phyloP scores from a whole-genome alignment of 1,140 invertebrate genomes.

The Coelopa frigida region DNA sequence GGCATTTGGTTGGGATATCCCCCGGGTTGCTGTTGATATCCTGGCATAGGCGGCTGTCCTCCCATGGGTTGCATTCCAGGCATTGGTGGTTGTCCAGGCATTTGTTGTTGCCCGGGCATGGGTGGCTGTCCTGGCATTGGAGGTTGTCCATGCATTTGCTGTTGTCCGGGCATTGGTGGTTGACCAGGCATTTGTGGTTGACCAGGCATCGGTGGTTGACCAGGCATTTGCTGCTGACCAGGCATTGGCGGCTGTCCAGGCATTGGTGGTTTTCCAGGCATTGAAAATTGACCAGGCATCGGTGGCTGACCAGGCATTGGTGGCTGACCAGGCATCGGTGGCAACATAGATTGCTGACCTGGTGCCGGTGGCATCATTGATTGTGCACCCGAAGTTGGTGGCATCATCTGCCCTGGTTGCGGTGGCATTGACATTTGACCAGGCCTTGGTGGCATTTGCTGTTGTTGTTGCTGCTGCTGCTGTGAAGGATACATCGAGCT shows the following conservation, averaged over 20 bases:
- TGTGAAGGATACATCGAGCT: too few species aligned
- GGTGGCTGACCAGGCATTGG: conserved; percentile 22
- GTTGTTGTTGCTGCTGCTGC: conserved; percentile 25
- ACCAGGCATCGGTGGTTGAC: neutral
- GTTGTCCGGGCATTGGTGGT: too few species aligned
- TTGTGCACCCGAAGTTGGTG: conserved; percentile 26
- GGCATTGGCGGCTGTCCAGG: conserved; percentile 29
- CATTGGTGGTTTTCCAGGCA: conserved; percentile 21
- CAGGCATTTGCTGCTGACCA: conserved; percentile 14
- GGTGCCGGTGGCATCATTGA: conserved; percentile 12
- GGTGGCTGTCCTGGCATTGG: conserved; percentile 18
- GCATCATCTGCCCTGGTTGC: conserved; percentile 22
- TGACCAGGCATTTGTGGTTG: conserved; percentile 1
- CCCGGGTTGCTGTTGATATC: conserved; percentile 20
- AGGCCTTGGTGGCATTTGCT: conserved; percentile 23
- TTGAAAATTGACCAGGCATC: conserved; percentile 8
- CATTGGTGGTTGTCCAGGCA: too few species aligned
- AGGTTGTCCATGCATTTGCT: neutral
- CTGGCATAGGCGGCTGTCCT: conserved; percentile 21
- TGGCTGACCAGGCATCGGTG: conserved; percentile 21
- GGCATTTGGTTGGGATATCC: conserved; percentile 16
- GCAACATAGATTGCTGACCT: conserved; percentile 20
- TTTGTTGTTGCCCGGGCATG: too few species aligned
- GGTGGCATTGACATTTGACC: conserved; percentile 26
- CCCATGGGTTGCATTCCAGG: neutral